Evolutionary conservation across 2,888 invertebrate species (phyloP).

Genomic region (Ceraclea dissimilis): DNA sequence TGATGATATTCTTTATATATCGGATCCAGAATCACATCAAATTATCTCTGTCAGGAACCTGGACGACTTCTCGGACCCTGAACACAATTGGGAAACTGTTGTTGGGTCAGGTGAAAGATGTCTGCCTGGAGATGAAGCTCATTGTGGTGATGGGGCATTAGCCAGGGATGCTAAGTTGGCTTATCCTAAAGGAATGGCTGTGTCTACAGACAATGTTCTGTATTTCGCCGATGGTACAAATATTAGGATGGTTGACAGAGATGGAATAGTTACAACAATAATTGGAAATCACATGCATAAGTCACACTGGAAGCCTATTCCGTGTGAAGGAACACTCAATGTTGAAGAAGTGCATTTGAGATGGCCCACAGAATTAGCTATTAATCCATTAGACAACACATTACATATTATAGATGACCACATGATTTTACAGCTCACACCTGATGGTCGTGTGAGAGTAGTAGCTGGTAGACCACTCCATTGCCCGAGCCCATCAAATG

Average conservation of each 20-base stretch:
- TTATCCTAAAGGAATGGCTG: slow-evolving; percentile 94
- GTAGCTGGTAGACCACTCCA: slow-evolving; percentile 90
- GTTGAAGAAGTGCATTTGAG: slow-evolving; percentile 89
- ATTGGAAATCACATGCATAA: slow-evolving; percentile 91
- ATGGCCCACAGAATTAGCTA: slow-evolving; percentile 94
- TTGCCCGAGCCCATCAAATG: slow-evolving; percentile 76
- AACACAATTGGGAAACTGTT: slow-evolving; percentile 89
- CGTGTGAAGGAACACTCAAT: slow-evolving; percentile 83
- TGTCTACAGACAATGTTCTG: slow-evolving; percentile 83
- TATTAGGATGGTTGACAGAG: slow-evolving; percentile 85
- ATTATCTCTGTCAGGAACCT: slow-evolving; percentile 81
- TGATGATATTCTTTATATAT: slow-evolving; percentile 89
- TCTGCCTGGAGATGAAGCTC: slow-evolving; percentile 85
- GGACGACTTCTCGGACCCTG: slow-evolving; percentile 75
- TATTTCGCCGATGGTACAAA: slow-evolving; percentile 96
- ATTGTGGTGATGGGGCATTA: slow-evolving; percentile 91
- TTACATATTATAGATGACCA: slow-evolving; percentile 95
- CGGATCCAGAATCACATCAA: slow-evolving; percentile 92
- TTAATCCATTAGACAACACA: slow-evolving; percentile 90
- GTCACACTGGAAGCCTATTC: slow-evolving; percentile 89
- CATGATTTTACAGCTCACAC: slow-evolving; percentile 86
- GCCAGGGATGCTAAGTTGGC: slow-evolving; percentile 91
- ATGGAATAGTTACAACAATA: slow-evolving; percentile 86
- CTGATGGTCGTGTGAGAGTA: slow-evolving; percentile 84
- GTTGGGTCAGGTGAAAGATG: slow-evolving; percentile 94